phyloP scores from a whole-genome alignment of 1,140 invertebrate species.

The Gyrodactylus salaris region DNA sequence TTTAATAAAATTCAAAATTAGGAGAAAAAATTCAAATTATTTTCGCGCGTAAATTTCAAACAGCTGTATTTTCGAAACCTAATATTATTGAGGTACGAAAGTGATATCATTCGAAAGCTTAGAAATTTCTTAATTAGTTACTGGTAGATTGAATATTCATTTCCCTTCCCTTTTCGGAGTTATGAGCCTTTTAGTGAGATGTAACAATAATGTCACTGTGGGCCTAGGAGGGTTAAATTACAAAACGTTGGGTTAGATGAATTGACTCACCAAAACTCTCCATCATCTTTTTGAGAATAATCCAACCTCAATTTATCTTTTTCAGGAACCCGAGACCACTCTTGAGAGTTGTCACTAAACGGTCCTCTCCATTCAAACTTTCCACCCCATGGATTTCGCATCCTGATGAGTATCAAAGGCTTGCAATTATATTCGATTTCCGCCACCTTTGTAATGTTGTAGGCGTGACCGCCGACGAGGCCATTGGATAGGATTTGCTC shows the following conservation, averaged over 20 bases:
- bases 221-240: too few relatives aligned
- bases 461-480: conserved; percentile 7
- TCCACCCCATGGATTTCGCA: conserved; percentile 65
- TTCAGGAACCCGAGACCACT: conserved; percentile 65
- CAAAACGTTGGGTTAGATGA: too few relatives aligned
- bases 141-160: too few relatives aligned
- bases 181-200: too few relatives aligned
- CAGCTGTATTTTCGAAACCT: too few relatives aligned
- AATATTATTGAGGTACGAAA: too few relatives aligned
- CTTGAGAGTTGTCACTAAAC: conserved; percentile 23
- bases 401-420: conserved; percentile 35
- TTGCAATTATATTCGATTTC: conserved; percentile 2
- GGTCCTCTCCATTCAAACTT: conserved; percentile 79
- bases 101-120: too few relatives aligned
- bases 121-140: too few relatives aligned
- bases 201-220: too few relatives aligned
- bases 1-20: too few relatives aligned
- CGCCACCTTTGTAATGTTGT: conserved; percentile 12
- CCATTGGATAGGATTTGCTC: conserved; percentile 9
- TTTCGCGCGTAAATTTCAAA: too few relatives aligned
- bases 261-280: conserved; percentile 56
- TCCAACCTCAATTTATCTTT: conserved; percentile 54
- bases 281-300: conserved; percentile 60
- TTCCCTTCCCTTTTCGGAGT: too few relatives aligned
- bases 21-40: not conserved